Conservation (phyloP, 2,888 invertebrate genomes). For the Tupiocoris notatus region DNA sequence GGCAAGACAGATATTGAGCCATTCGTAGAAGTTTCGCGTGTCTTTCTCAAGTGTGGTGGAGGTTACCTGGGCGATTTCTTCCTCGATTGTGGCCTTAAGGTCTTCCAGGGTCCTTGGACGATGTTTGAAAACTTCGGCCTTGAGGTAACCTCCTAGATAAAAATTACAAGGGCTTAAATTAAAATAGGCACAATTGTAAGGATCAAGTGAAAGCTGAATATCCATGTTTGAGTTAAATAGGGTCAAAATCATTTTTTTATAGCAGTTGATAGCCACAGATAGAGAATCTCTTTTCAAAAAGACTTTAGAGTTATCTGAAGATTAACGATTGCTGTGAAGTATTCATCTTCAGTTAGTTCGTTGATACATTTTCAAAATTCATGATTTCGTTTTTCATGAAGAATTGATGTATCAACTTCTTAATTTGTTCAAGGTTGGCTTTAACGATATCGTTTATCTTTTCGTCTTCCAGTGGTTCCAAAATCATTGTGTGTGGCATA, state of each 20-base stretch:
- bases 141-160: conserved; percentile 1
- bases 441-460: conserved; percentile 1
- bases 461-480: conserved; percentile 15
- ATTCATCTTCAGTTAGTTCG: conserved; percentile 33
- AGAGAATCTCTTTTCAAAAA: conserved; percentile 38
- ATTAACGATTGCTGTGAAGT: conserved; percentile 44
- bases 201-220: conserved; percentile 51
- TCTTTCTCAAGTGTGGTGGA: background rate
- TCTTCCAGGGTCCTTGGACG: background rate
- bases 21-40: background rate
- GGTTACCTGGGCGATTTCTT: no score
- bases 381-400: background rate
- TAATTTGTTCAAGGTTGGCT: background rate
- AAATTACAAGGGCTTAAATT: conserved; percentile 1
- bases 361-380: conserved; percentile 21
- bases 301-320: conserved; percentile 42
- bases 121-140: background rate
- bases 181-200: conserved; percentile 49
- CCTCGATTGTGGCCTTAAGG: no score
- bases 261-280: conserved; percentile 49
- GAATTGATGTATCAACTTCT: background rate
- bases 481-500: conserved; percentile 21
- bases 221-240: conserved; percentile 50
- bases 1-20: no score
- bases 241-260: conserved; percentile 48